A percentile compares a stretch with the other conserved stretches of the same genome.
phyloP scores from a whole-genome alignment of 2,797 vertebrate species.

The Caiman crocodilus region DNA sequence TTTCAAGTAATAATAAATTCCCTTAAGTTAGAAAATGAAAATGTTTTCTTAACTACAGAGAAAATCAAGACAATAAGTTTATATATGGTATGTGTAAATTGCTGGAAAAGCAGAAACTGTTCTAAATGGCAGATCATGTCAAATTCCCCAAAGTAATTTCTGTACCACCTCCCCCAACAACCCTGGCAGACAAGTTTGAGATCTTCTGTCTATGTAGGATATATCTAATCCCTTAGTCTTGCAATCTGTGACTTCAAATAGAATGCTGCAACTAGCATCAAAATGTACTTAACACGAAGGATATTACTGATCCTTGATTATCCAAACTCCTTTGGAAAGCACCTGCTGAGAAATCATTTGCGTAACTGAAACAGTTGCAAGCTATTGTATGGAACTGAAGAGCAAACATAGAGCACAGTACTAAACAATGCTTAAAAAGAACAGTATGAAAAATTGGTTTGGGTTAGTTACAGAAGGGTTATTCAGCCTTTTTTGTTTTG shows the following conservation, averaged over 20 bases:
- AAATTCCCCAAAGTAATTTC: background rate
- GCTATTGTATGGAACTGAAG: too few species aligned
- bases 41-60: slow-evolving; percentile 13
- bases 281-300: background rate
- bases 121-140: background rate
- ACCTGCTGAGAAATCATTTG: too few species aligned
- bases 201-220: background rate
- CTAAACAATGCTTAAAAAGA: too few species aligned
- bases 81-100: background rate
- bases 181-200: background rate
- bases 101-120: background rate
- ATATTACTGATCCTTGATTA: background rate
- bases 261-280: background rate
- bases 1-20: background rate
- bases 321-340: too few species aligned
- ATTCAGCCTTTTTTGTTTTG: too few species aligned
- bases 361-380: too few species aligned
- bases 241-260: background rate
- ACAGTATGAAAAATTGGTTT: too few species aligned
- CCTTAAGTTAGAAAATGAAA: slow-evolving; percentile 1
- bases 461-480: too few species aligned
- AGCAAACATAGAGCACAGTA: too few species aligned
- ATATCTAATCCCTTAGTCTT: background rate
- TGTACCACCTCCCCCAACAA: background rate
- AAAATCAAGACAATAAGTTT: background rate